phyloP scores from a whole-genome alignment of 2,113 vertebrate genomes.

The Gobio gobio region DNA sequence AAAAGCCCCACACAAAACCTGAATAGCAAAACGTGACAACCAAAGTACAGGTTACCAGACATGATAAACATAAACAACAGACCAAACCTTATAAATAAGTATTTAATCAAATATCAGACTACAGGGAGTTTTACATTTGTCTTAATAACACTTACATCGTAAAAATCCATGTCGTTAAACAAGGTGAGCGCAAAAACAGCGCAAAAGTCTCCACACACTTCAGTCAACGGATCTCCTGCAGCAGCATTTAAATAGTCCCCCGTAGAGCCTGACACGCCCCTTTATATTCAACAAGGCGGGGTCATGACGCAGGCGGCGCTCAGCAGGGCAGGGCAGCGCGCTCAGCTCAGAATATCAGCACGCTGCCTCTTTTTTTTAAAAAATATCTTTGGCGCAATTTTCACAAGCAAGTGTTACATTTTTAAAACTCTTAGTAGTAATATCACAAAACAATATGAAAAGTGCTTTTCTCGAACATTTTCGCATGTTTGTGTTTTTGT shows the following conservation, averaged over 20 bases:
- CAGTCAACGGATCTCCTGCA: not conserved
- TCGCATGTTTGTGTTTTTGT: no score
- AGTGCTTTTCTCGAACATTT: no score
- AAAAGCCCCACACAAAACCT: not conserved
- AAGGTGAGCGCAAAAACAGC: not conserved
- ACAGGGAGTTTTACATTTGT: not conserved
- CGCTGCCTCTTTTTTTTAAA: no score
- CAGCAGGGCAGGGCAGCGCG: not conserved
- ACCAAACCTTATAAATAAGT: not conserved
- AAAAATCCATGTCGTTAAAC: conserved; percentile 3
- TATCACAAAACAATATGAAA: no score
- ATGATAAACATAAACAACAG: not conserved
- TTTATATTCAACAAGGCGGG: not conserved
- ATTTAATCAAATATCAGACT: not conserved
- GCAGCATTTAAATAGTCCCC: conserved; percentile 14
- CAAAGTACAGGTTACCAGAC: not conserved
- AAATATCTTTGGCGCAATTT: no score
- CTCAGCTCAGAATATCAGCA: no score
- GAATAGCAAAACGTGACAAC: not conserved
- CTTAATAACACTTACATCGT: conserved; percentile 3
- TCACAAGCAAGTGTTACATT: no score
- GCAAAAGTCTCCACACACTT: not conserved
- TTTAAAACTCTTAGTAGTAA: no score
- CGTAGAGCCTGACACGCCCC: not conserved
- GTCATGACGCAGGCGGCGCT: not conserved